These are phyloP conservation scores for Andrena camellia DNA, from an alignment of 2,888 invertebrate genomes.

Conservation along the genomic window DNA sequence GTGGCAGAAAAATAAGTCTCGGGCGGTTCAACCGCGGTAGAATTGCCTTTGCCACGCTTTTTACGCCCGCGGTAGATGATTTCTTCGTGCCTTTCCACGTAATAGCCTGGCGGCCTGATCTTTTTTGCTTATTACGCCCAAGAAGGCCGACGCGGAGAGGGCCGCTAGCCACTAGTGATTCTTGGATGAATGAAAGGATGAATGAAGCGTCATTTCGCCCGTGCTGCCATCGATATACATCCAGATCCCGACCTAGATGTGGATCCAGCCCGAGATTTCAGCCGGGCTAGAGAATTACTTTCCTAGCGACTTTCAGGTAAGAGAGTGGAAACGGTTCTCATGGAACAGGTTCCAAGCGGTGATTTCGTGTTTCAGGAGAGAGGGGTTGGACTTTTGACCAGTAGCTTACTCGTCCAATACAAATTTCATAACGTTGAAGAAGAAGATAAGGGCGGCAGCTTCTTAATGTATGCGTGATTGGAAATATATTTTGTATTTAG, in stretches of 20 bases:
- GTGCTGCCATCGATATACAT: conserved; percentile 42
- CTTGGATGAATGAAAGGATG: conserved; percentile 81
- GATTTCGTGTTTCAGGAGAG: neutral
- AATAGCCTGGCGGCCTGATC: conserved; percentile 76
- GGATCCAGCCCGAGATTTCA: conserved; percentile 10
- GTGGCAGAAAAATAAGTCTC: conserved; percentile 73
- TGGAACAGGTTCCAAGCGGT: neutral
- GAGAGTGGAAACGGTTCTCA: neutral
- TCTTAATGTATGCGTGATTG: no score
- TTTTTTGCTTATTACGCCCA: conserved; percentile 80
- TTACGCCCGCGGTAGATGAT: conserved; percentile 79
- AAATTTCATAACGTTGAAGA: no score
- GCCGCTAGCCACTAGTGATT: conserved; percentile 49
- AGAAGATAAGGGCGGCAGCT: no score
- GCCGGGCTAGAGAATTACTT: neutral
- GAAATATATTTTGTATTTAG: no score
- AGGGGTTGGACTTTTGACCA: neutral
- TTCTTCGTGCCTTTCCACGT: conserved; percentile 79
- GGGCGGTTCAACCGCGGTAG: conserved; percentile 73
- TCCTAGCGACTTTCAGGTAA: conserved; percentile 10
- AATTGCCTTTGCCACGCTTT: conserved; percentile 82
- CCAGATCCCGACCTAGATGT: conserved; percentile 32
- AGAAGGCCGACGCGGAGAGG: conserved; percentile 67
- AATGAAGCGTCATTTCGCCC: conserved; percentile 80
- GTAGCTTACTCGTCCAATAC: no score